Conservation (phyloP, 1,140 invertebrate species). For the Theocolax elegans region DNA sequence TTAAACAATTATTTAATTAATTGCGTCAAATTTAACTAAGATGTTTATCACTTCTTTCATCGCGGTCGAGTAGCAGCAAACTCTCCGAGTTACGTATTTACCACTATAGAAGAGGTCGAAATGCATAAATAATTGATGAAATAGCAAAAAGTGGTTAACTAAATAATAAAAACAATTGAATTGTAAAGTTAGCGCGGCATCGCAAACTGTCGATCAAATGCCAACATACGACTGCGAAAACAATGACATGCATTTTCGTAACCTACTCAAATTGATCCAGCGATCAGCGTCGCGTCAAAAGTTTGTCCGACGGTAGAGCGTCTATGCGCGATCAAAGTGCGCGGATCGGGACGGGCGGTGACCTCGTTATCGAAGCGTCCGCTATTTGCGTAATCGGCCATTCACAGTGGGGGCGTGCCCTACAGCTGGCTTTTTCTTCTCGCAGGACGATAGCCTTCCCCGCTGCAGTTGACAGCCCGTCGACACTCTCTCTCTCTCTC, state of each 20-base stretch:
- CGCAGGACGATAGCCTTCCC: not conserved
- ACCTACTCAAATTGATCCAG: not conserved
- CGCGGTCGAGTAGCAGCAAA: not conserved
- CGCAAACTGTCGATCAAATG: too few species aligned
- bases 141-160: too few species aligned
- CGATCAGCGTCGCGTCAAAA: not conserved
- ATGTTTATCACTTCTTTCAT: too few species aligned
- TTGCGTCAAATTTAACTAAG: too few species aligned
- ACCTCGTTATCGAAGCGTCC: conserved; percentile 23
- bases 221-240: not conserved
- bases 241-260: not conserved
- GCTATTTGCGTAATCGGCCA: conserved; percentile 22
- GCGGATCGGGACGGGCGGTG: not conserved
- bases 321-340: not conserved
- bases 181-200: too few species aligned
- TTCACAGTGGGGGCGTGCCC: too few species aligned
- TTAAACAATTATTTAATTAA: too few species aligned
- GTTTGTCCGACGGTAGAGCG: not conserved
- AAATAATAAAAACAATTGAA: too few species aligned
- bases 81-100: too few species aligned
- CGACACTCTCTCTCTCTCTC: not conserved
- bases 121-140: too few species aligned
- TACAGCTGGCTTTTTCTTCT: too few species aligned
- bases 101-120: not conserved
- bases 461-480: conserved; percentile 1